phyloP scores from a whole-genome alignment of 2,113 vertebrate species.

The Entelurus aequoreus region DNA sequence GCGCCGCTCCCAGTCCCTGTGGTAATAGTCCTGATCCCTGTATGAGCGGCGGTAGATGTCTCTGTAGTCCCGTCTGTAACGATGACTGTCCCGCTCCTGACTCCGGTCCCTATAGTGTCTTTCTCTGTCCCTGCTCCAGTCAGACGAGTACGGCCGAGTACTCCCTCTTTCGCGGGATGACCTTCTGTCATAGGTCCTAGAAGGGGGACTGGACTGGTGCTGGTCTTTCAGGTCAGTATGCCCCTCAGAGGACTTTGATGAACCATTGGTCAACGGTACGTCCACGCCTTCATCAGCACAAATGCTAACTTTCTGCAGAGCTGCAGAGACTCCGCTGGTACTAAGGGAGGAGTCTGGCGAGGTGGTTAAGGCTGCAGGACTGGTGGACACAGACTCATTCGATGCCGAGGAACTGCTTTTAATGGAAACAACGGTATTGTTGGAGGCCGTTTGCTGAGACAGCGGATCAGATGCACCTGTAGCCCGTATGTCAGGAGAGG shows the following conservation, averaged over 20 bases:
- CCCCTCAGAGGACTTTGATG: constrained; percentile 17
- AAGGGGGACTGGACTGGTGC: constrained; percentile 31
- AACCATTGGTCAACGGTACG: constrained; percentile 15
- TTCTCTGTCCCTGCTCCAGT: constrained; percentile 40
- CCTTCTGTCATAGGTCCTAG: constrained; percentile 25
- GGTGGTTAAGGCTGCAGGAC: constrained; percentile 28
- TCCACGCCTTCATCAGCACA: constrained; percentile 18
- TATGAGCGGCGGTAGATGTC: constrained; percentile 46
- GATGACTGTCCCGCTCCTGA: constrained; percentile 59
- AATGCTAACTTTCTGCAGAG: constrained; percentile 11
- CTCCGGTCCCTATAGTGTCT: constrained; percentile 57
- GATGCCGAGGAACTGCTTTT: constrained; percentile 13
- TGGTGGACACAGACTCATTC: constrained; percentile 21
- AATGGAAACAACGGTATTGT: constrained; percentile 24
- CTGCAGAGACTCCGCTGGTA: constrained; percentile 9
- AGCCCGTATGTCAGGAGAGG: constrained; percentile 42
- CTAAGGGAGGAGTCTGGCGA: constrained; percentile 19
- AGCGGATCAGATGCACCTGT: constrained; percentile 29
- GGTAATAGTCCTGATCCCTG: constrained; percentile 69
- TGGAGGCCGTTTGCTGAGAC: constrained; percentile 22
- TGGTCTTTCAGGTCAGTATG: constrained; percentile 32
- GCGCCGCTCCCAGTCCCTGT: constrained; percentile 62
- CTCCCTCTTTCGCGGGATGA: constrained; percentile 33
- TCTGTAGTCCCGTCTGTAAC: constrained; percentile 63
- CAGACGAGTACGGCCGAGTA: constrained; percentile 29